These are phyloP conservation scores for Ochlodes sylvanus DNA, from an alignment of 2,888 invertebrate species.

Conservation along the genomic window DNA sequence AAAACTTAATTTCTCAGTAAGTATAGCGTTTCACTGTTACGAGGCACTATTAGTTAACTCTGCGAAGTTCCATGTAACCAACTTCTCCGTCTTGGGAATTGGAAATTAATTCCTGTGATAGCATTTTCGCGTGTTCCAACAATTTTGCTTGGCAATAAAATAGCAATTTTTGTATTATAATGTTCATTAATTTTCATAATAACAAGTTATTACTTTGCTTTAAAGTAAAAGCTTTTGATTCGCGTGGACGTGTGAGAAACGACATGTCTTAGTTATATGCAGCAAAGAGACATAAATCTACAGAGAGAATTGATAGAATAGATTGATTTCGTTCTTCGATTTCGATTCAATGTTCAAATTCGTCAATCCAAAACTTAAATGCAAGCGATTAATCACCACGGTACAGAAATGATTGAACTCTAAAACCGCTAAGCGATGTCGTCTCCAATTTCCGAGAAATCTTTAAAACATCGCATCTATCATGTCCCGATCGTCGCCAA, in stretches of 20 bases:
- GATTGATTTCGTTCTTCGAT: too few relatives aligned
- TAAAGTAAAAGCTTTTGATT: too few relatives aligned
- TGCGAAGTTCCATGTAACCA: slow-evolving; percentile 8
- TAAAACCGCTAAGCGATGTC: not conserved
- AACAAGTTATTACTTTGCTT: not conserved
- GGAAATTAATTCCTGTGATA: slow-evolving; percentile 17
- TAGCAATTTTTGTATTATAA: not conserved
- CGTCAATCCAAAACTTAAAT: too few relatives aligned
- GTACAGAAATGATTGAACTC: not conserved
- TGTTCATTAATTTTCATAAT: not conserved
- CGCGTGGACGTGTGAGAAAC: too few relatives aligned
- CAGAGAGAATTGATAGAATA: too few relatives aligned
- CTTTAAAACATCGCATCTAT: slow-evolving; percentile 23
- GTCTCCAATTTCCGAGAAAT: not conserved
- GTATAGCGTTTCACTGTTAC: not conserved
- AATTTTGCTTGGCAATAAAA: slow-evolving; percentile 5
- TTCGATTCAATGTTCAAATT: too few relatives aligned
- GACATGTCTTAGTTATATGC: too few relatives aligned
- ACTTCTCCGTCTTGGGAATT: slow-evolving; percentile 5
- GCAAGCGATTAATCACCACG: too few relatives aligned
- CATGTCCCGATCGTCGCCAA: not conserved
- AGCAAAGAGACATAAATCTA: too few relatives aligned
- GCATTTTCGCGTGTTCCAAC: slow-evolving; percentile 12
- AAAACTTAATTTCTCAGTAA: too few relatives aligned
- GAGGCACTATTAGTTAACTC: not conserved